Base-by-base conservation (phyloP, 2,113 vertebrate species). In the Scomber scombrus region DNA sequence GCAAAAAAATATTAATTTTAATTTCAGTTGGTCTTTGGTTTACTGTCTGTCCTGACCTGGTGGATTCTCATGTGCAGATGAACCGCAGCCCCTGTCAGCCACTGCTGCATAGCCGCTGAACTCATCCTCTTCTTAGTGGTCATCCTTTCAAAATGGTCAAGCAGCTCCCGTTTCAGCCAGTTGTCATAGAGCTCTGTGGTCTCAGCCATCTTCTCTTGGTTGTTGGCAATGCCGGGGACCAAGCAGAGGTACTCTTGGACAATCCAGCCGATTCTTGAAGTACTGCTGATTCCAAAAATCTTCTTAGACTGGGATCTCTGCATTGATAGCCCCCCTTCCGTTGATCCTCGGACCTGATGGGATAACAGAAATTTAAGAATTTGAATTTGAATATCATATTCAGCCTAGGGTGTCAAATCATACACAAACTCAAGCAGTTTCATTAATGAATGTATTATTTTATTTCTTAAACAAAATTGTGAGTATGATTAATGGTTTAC, bases 1-100 rank as follows among this genome's bases (percentile, higher is more conserved):
- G 23, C 23, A 26, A 26, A 26, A 26, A 26, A 2, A 26, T 40
- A 40, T 34, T 7, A 34, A 34, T 7, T 7, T 7, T 34, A 4
- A 31, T 31, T 31, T 31, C n/a, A n/a, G n/a, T n/a, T n/a, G n/a
- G n/a, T n/a, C n/a, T n/a, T n/a, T n/a, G n/a, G 29, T n/a, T 54
- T 21, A 56, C 51, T 29, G 15, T 47, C n/a, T 18, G 34, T 64
- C 1, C 76, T 84, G 6, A 94, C 93, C 84, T 94, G 91, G 34
- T 95, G 95, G 50, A 95, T 90, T 62, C 93, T 93, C 50, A 95
- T 69, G 79, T 95, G 95, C 31, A 95, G 88, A 72, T 95, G 94
- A 75, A 95, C 19, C 0, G 92, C 94, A 13, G 94, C 93, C 49
- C 95, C 95, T 0, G 84, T 87, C 78, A 95, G 29, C 95, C 94